Evolutionary conservation across 1,140 invertebrate genomes (phyloP).

Genomic region (Dendroctonus valens): DNA sequence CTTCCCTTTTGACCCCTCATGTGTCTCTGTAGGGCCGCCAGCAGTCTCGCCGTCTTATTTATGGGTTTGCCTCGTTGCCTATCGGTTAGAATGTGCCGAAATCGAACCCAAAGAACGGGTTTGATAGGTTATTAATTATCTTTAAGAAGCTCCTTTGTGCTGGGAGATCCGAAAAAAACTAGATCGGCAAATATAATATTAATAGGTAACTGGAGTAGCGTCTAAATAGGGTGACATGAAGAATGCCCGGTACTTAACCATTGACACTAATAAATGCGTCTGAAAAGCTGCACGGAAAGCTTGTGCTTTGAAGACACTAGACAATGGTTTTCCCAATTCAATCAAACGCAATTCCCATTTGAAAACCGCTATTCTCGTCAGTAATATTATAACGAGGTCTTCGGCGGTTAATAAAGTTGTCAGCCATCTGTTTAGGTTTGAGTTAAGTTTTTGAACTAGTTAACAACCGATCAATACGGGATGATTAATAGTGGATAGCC

Average conservation of each 20-base stretch:
- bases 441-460: constrained; percentile 4
- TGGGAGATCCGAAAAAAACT: not conserved
- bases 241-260: not conserved
- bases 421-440: constrained; percentile 8
- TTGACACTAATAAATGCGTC: constrained; percentile 9
- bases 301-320: no score
- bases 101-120: not conserved
- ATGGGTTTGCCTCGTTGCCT: not conserved
- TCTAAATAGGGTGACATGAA: not conserved
- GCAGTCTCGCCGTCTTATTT: not conserved
- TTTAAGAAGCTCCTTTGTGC: constrained; percentile 2
- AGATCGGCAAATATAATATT: constrained; percentile 14
- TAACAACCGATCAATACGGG: constrained; percentile 4
- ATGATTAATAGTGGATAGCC: constrained; percentile 2
- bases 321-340: not conserved
- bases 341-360: not conserved
- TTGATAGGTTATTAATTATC: constrained; percentile 12
- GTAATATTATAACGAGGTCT: not conserved
- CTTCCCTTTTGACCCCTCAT: not conserved
- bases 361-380: not conserved
- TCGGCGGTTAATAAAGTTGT: constrained; percentile 10
- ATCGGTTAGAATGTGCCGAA: constrained; percentile 6
- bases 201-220: not conserved
- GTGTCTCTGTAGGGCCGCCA: not conserved
- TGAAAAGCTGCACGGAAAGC: not conserved